These are phyloP conservation scores for Diaphora mendica DNA, from an alignment of 2,888 invertebrate species.

Conservation along the genomic window DNA sequence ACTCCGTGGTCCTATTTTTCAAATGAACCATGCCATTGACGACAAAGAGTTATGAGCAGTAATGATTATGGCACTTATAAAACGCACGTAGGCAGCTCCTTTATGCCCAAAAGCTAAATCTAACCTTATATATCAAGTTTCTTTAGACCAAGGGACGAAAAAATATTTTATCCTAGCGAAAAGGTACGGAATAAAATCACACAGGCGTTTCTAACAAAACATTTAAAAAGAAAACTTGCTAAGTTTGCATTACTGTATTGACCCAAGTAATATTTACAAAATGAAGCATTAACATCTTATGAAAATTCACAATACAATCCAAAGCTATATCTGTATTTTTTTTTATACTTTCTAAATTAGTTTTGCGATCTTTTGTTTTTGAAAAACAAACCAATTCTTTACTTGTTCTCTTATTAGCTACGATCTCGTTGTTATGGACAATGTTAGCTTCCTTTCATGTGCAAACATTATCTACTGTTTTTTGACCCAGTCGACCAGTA, in stretches of 20 bases:
- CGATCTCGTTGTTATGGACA: not conserved
- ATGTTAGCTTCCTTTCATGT: not conserved
- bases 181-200: constrained; percentile 2
- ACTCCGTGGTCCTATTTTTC: not conserved
- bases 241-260: constrained; percentile 10
- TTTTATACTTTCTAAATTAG: not conserved
- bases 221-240: constrained; percentile 11
- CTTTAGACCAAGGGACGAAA: not conserved
- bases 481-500: not conserved
- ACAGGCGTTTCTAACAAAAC: constrained; percentile 21
- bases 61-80: not conserved
- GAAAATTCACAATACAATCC: not conserved
- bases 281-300: constrained; percentile 9
- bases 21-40: not conserved
- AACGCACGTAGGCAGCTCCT: not conserved
- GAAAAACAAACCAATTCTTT: not conserved
- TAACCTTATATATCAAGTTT: not conserved
- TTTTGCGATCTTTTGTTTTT: not conserved
- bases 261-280: constrained; percentile 14
- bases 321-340: not conserved
- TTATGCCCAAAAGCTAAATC: not conserved
- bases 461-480: not conserved
- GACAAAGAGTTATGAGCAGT: not conserved
- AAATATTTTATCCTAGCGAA: not conserved
- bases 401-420: not conserved